Conservation (phyloP, 64 coral and sea anemone species). For the Montipora sp. region DNA sequence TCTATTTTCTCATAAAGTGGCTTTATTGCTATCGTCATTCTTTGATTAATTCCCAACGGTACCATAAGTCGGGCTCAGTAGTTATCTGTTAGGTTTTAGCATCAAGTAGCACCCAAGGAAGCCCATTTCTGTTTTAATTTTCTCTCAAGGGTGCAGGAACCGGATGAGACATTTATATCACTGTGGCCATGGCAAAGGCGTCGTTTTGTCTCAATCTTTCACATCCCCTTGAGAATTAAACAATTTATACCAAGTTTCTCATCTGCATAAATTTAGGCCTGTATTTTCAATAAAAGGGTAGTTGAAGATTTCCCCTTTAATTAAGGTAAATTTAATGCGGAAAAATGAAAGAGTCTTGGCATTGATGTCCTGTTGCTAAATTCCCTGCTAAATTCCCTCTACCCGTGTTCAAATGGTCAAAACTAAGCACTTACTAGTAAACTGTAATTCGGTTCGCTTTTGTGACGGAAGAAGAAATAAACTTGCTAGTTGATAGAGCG, state of each 20-base stretch:
- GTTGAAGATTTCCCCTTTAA: neutral
- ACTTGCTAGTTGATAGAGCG: no score
- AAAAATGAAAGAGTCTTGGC: neutral
- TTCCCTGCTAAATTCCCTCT: no score
- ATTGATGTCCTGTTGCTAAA: no score
- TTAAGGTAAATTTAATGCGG: neutral
- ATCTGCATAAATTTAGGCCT: no score
- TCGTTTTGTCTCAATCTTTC: neutral
- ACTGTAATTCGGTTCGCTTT: no score
- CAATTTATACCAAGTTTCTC: no score
- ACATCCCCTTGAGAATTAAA: neutral
- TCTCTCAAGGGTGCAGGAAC: neutral
- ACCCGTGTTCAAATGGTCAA: no score
- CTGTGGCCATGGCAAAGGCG: neutral
- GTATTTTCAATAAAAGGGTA: no score
- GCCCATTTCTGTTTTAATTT: neutral
- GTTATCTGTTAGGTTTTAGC: neutral
- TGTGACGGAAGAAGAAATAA: no score
- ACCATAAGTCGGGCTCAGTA: neutral
- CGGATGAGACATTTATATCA: neutral
- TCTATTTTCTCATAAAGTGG: neutral
- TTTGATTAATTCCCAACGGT: no score
- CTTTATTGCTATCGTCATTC: constrained; percentile 6
- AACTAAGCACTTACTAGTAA: no score
- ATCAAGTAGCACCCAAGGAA: neutral